These are phyloP conservation scores for Achlya flavicornis DNA, from an alignment of 2,888 invertebrate species.

Conservation along the genomic window DNA sequence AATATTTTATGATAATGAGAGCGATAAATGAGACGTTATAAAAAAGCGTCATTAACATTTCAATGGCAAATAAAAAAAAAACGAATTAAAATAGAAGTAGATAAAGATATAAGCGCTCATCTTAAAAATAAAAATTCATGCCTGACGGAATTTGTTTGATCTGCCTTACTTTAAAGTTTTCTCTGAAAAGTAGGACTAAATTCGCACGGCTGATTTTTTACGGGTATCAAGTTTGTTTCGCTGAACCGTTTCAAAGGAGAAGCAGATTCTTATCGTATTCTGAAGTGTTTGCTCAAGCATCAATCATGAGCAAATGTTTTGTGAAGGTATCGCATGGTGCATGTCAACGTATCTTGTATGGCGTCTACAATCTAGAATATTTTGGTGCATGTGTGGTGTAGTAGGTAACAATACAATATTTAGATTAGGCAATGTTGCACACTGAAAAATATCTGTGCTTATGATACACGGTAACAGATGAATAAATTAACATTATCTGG, in stretches of 20 bases:
- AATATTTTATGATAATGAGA: no score
- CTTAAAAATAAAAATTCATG: neutral
- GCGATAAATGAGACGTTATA: no score
- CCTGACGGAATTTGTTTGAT: neutral
- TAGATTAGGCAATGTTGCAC: neutral
- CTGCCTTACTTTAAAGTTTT: neutral
- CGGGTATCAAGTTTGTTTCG: slow-evolving; percentile 1
- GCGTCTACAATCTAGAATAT: neutral
- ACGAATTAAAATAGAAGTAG: no score
- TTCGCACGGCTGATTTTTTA: neutral
- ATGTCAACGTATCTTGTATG: neutral
- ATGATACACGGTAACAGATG: no score
- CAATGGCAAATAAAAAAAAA: no score
- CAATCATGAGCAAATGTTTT: neutral
- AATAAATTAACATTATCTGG: no score
- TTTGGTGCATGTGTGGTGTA: neutral
- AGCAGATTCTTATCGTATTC: slow-evolving; percentile 8
- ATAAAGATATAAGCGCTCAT: no score
- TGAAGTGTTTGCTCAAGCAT: slow-evolving; percentile 5
- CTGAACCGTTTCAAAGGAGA: slow-evolving; percentile 3
- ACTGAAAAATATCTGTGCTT: neutral
- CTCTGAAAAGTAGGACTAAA: neutral
- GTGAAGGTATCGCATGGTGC: neutral
- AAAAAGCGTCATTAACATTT: no score
- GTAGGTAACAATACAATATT: neutral